These are phyloP conservation scores for Rotaria sp. DNA, from an alignment of 2,888 invertebrate genomes.

Conservation along the genomic window DNA sequence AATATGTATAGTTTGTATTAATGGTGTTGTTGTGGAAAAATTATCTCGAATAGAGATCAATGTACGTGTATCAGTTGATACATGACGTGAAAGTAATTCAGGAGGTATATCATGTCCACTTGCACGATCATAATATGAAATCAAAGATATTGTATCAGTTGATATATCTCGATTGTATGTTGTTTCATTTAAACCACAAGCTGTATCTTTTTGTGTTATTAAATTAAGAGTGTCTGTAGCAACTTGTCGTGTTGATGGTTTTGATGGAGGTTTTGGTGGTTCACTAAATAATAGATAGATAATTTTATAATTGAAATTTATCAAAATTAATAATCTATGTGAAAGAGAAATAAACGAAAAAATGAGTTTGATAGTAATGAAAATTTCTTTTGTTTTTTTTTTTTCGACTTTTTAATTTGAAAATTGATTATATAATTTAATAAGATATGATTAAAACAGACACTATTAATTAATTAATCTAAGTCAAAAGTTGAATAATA, in stretches of 20 bases:
- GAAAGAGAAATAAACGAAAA: too few species aligned
- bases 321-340: too few species aligned
- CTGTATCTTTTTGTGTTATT: not conserved
- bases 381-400: too few species aligned
- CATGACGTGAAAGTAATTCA: not conserved
- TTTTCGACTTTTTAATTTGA: too few species aligned
- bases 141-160: not conserved
- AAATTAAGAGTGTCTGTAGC: not conserved
- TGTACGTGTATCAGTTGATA: constrained; percentile 11
- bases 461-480: too few species aligned
- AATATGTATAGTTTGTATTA: not conserved
- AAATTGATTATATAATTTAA: too few species aligned
- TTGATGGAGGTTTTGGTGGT: constrained; percentile 21
- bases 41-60: constrained; percentile 12
- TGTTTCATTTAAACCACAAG: not conserved
- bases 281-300: not conserved
- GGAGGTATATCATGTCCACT: constrained; percentile 8
- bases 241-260: not conserved
- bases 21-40: not conserved
- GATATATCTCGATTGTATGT: not conserved
- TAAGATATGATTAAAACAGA: too few species aligned
- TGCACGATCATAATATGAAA: not conserved
- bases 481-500: too few species aligned
- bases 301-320: too few species aligned
- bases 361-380: too few species aligned